Evolutionary conservation across 2,797 vertebrate genomes (phyloP).

Genomic region (Poecile montanus): DNA sequence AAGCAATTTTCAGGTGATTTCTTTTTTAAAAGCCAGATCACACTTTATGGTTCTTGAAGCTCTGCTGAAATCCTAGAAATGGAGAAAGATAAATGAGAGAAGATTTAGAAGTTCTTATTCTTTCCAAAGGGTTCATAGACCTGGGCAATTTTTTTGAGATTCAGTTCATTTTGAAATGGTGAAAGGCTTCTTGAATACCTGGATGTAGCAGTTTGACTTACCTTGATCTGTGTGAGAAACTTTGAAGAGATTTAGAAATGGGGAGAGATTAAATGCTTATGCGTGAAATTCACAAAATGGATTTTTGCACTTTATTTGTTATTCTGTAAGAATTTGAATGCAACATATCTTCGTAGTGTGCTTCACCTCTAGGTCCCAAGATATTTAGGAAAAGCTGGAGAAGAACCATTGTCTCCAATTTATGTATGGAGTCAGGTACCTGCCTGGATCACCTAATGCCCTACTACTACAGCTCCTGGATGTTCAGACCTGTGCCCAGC

Average conservation of each 20-base stretch:
- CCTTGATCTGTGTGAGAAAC: neutral
- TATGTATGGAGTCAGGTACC: neutral
- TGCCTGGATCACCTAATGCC: neutral
- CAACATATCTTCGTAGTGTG: neutral
- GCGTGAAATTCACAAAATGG: neutral
- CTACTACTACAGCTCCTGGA: neutral
- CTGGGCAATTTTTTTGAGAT: neutral
- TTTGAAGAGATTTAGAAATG: slow-evolving; percentile 4
- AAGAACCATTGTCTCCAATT: neutral
- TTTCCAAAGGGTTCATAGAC: slow-evolving; percentile 18
- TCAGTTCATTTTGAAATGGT: neutral
- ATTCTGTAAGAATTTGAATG: neutral
- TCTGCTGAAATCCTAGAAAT: neutral
- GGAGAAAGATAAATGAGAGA: neutral
- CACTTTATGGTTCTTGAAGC: neutral
- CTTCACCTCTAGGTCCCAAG: neutral
- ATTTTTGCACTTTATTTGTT: neutral
- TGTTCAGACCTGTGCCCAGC: neutral
- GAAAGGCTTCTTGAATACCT: neutral
- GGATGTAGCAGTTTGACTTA: neutral
- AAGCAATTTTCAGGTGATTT: slow-evolving; percentile 25
- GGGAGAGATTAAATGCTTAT: neutral
- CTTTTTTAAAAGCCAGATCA: slow-evolving; percentile 1
- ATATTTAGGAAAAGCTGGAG: neutral
- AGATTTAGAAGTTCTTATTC: neutral